Conservation (phyloP, 2,113 vertebrate genomes). For the Sylvia atricapilla region DNA sequence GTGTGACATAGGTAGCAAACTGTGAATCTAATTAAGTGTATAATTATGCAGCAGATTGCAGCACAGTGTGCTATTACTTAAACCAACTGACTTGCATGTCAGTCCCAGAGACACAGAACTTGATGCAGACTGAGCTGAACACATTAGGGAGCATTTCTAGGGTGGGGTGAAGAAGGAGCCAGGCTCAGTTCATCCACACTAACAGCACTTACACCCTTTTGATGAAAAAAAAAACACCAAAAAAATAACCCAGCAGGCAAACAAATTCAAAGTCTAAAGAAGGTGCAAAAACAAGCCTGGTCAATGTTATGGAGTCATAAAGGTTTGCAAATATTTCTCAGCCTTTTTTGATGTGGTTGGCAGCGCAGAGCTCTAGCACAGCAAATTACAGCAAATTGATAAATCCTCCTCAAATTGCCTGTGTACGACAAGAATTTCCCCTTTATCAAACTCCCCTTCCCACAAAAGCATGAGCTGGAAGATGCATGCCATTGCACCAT, state of each 20-base stretch:
- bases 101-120: not conserved
- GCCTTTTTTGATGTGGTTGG: not conserved
- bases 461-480: not conserved
- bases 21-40: slow-evolving; percentile 54
- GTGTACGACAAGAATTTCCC: not conserved
- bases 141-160: not conserved
- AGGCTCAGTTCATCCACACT: not conserved
- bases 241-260: not conserved
- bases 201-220: not conserved
- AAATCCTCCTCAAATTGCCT: not conserved
- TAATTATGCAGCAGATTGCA: slow-evolving; percentile 48
- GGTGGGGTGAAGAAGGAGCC: not conserved
- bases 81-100: not conserved
- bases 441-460: not conserved
- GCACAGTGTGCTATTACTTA: slow-evolving; percentile 13
- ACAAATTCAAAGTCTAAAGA: not conserved
- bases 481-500: not conserved
- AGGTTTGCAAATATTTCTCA: not conserved
- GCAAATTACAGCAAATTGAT: not conserved
- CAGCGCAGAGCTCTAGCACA: not conserved
- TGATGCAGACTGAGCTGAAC: not conserved
- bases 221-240: not conserved
- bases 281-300: not conserved
- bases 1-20: slow-evolving; percentile 25
- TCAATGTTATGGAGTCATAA: fast-evolving